Conservation (phyloP, 2,113 vertebrate species). For the Marmota flaviventris region DNA sequence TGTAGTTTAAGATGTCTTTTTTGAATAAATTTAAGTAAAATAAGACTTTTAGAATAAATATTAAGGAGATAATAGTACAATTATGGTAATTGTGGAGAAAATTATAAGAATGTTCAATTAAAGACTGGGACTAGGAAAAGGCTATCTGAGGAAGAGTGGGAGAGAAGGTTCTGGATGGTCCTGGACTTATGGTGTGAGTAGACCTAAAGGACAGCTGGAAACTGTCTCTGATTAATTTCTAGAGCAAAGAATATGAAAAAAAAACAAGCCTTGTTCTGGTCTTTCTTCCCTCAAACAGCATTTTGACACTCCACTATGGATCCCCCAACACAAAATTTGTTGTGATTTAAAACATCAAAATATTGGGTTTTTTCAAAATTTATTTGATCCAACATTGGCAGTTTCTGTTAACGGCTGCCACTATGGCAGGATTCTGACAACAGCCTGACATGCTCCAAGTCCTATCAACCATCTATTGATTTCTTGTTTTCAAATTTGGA, state of each 20-base stretch:
- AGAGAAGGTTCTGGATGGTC: neutral
- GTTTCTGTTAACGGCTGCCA: neutral
- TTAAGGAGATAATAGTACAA: neutral
- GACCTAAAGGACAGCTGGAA: accelerated
- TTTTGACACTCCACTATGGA: too few relatives aligned
- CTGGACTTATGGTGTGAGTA: accelerated
- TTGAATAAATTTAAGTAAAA: neutral
- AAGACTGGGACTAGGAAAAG: neutral
- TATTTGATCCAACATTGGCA: neutral
- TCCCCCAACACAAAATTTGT: neutral
- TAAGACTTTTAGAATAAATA: neutral
- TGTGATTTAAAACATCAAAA: neutral
- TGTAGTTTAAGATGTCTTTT: neutral
- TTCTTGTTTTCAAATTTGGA: conserved; percentile 73
- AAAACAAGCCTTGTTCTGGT: accelerated
- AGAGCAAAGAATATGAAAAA: neutral
- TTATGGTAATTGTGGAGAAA: neutral
- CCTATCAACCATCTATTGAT: conserved; percentile 46
- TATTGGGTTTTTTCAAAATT: neutral
- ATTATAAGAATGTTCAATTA: neutral
- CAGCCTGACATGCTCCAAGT: conserved; percentile 57
- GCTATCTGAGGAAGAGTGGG: neutral
- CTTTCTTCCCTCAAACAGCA: neutral
- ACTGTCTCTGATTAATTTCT: neutral
- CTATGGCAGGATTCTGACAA: neutral